Evolutionary conservation across 1,140 invertebrate species (phyloP).

Genomic region (Schlechtendalia chinensis): DNA sequence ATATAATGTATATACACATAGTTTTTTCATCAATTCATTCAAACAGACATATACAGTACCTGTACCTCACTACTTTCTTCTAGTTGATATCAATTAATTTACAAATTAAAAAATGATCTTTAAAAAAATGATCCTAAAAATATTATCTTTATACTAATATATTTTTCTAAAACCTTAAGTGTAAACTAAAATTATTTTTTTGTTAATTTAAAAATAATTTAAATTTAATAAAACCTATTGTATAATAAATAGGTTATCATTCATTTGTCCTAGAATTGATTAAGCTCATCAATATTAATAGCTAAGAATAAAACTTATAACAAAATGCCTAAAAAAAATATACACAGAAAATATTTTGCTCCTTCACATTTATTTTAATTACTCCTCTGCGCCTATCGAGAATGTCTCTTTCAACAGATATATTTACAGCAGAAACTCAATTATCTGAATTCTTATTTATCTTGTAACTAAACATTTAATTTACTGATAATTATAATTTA

Average conservation of each 20-base stretch:
- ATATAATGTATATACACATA: too few relatives aligned
- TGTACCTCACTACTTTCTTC: too few relatives aligned
- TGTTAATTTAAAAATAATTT: too few relatives aligned
- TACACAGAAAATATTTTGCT: slow-evolving; percentile 23
- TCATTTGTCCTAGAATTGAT: slow-evolving; percentile 19
- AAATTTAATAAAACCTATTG: neutral
- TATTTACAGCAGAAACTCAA: slow-evolving; percentile 34
- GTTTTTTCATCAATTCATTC: too few relatives aligned
- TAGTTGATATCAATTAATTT: too few relatives aligned
- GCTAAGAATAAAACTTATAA: slow-evolving; percentile 34
- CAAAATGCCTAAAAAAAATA: slow-evolving; percentile 8
- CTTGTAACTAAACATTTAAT: neutral
- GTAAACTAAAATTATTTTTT: too few relatives aligned
- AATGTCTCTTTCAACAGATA: slow-evolving; percentile 49
- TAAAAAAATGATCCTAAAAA: too few relatives aligned
- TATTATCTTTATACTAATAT: too few relatives aligned
- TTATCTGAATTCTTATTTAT: neutral
- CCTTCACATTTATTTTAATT: slow-evolving; percentile 42
- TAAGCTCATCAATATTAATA: slow-evolving; percentile 41
- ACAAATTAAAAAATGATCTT: too few relatives aligned
- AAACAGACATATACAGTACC: too few relatives aligned
- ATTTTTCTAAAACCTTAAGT: too few relatives aligned
- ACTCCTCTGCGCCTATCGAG: slow-evolving; percentile 48
- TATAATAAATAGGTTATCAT: neutral
- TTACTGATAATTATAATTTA: neutral